Conservation (phyloP, 2,797 vertebrate genomes). For the Coregonus sp. region DNA sequence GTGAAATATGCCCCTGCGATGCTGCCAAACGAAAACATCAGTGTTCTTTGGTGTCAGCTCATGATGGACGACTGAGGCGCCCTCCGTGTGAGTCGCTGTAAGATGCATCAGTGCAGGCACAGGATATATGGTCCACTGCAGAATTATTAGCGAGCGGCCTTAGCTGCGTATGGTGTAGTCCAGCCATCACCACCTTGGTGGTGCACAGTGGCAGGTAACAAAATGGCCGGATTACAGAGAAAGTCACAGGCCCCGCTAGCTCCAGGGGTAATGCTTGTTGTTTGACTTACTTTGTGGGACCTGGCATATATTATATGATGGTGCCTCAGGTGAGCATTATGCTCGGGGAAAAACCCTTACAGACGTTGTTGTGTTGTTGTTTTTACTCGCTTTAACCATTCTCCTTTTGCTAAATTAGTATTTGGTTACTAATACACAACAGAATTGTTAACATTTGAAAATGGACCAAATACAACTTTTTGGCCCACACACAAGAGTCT, state of each 20-base stretch:
- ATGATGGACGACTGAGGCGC: constrained; percentile 64
- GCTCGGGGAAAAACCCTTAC: not conserved
- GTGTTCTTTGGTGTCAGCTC: constrained; percentile 65
- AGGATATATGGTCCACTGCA: constrained; percentile 57
- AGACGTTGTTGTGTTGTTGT: not conserved
- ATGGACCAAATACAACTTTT: not conserved
- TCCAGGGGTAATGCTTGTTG: not conserved
- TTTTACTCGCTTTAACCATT: not conserved
- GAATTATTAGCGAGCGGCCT: constrained; percentile 48
- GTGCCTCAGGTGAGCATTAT: not conserved
- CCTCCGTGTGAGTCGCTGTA: constrained; percentile 48
- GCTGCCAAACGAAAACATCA: constrained; percentile 69
- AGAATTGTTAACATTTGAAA: not conserved
- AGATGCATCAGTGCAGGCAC: constrained; percentile 58
- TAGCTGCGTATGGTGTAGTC: constrained; percentile 20
- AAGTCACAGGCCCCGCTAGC: constrained; percentile 5
- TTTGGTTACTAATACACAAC: not conserved
- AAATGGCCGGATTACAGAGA: constrained; percentile 11
- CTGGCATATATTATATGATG: not conserved
- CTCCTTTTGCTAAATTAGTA: not conserved
- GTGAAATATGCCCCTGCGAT: constrained; percentile 58
- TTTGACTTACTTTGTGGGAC: not conserved
- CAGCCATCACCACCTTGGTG: constrained; percentile 37
- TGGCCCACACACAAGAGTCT: not conserved
- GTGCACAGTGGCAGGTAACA: constrained; percentile 32